phyloP scores from a whole-genome alignment of 1,140 invertebrate species.

The Planococcus citri region DNA sequence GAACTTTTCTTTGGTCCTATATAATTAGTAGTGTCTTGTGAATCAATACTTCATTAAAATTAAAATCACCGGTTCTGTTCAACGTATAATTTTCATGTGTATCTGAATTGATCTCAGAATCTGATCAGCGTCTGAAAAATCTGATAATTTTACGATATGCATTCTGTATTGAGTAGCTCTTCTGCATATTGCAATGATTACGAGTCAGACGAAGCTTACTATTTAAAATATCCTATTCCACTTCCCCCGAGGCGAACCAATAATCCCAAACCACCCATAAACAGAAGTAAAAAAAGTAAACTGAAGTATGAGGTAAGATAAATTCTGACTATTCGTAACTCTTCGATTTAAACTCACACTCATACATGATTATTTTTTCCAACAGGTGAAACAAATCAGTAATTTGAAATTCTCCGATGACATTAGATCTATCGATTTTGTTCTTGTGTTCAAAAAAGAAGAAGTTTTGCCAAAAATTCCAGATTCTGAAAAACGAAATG shows the following conservation, averaged over 20 bases:
- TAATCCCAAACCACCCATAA: background rate
- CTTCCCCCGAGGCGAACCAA: background rate
- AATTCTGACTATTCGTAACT: too few species aligned
- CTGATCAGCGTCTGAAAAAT: too few species aligned
- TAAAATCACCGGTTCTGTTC: too few species aligned
- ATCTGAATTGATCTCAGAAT: too few species aligned
- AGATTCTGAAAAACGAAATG: background rate
- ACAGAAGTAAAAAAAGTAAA: background rate
- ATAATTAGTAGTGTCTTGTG: too few species aligned
- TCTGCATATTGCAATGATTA: background rate
- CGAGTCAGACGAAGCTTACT: too few species aligned
- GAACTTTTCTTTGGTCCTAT: too few species aligned
- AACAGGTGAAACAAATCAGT: background rate
- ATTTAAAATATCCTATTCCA: background rate
- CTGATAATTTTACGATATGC: background rate
- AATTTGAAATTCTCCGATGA: constrained; percentile 1
- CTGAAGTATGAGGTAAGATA: background rate
- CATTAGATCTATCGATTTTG: background rate
- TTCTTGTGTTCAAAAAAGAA: background rate
- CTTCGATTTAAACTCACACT: too few species aligned
- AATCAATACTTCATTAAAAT: too few species aligned
- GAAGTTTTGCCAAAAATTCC: background rate
- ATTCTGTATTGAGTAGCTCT: background rate
- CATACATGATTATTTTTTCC: background rate
- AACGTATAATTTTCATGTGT: too few species aligned